Base-by-base conservation (phyloP, 2,797 vertebrate species). In the Chrosomus eos region DNA sequence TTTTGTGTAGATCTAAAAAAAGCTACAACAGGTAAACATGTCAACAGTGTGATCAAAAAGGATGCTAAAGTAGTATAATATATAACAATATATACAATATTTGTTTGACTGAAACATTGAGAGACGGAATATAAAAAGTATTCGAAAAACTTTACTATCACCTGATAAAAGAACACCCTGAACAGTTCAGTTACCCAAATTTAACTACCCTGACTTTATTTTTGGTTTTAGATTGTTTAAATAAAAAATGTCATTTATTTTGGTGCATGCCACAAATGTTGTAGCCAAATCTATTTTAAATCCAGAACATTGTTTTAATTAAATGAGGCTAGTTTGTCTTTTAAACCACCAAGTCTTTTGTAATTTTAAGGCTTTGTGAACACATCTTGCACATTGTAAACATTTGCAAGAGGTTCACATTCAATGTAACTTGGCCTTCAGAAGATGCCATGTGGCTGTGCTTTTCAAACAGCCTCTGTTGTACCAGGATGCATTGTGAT, bases 401-500 rank as follows among this genome's bases (percentile, higher is more conserved):
- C 33, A 31, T 11, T 58, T 26, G n/a, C n/a, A 26, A 81, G n/a
- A 70, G 3, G 38, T 60, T 72, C 10, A 33, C 26, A 23, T 81
- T 40, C 43, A 58, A 40, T 40, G 60, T 16, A n/a, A 14, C 60
- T 67, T 80, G 11, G 21, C 21, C 14, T 16, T 83, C 71, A 51
- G 55, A 66, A 33, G 23, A 48, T 83, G 43, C 80, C 48, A 70
- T 71, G 66, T 70, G 77, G 28, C 60, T 18, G 31, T 81, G 21
- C 62, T 10, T 23, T 19, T 55, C 74, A 58, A 55, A 40, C n/a
- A 40, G 31, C 33, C 23, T 48, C 71, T 38, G 43, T 75, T 74
- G 72, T 76, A 28, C 16, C 58, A 83, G 38, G 18, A 66, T 83
- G n/a, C 33, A 68, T 53, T 83, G 28, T 68, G 71, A 38, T 55